Percentiles rank a stretch among this genome's conserved stretches.
Conservation (phyloP, 2,888 invertebrate species). For the Sesia bembeciformis region DNA sequence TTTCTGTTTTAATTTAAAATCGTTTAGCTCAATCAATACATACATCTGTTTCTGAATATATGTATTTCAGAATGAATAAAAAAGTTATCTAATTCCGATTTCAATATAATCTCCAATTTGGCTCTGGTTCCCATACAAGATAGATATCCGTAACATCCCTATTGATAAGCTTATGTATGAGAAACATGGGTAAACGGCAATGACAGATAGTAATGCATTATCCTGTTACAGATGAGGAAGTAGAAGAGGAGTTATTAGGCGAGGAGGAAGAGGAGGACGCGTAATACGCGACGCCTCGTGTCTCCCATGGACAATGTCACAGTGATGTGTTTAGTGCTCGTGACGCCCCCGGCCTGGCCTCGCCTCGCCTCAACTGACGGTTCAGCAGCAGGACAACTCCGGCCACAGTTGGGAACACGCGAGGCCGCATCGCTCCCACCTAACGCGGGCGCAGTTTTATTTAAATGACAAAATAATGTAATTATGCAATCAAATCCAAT, state of each 20-base stretch:
- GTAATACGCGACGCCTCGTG: slow-evolving; percentile 68
- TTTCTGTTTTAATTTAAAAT: too few relatives aligned
- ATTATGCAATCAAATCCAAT: slow-evolving; percentile 68
- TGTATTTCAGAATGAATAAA: too few relatives aligned
- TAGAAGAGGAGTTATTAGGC: slow-evolving; percentile 64
- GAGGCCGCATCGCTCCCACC: slow-evolving; percentile 65
- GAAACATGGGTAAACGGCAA: too few relatives aligned
- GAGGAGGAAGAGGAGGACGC: slow-evolving; percentile 72
- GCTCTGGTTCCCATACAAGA: too few relatives aligned
- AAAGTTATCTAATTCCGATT: too few relatives aligned
- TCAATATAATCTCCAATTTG: too few relatives aligned
- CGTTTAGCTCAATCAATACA: too few relatives aligned
- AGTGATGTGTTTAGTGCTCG: slow-evolving; percentile 71
- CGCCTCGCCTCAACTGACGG: slow-evolving; percentile 66
- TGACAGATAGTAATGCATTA: background rate
- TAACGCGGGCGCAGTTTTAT: slow-evolving; percentile 70
- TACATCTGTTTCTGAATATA: too few relatives aligned
- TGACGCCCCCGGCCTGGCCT: slow-evolving; percentile 67
- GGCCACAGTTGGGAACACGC: slow-evolving; percentile 60
- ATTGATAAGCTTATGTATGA: background rate
- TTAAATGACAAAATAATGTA: slow-evolving; percentile 69
- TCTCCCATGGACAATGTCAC: slow-evolving; percentile 69
- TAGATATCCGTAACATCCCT: too few relatives aligned
- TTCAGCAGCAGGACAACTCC: slow-evolving; percentile 6
- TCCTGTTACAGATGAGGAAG: slow-evolving; percentile 67